These are phyloP conservation scores for Ceratina japonica DNA, from an alignment of 1,140 invertebrate species.

Conservation along the genomic window DNA sequence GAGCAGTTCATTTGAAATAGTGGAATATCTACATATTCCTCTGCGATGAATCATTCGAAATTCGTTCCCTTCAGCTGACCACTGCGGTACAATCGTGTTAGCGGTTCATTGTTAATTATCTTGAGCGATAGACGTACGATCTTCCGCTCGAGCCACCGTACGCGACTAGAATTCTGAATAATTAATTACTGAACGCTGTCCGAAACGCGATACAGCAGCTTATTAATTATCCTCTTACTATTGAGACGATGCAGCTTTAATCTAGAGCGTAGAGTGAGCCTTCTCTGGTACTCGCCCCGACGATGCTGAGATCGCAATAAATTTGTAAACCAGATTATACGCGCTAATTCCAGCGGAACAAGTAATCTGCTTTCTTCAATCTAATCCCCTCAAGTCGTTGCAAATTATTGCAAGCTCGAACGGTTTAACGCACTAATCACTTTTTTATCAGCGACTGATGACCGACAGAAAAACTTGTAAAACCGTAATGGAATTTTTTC, in stretches of 20 bases:
- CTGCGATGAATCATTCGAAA: too few relatives aligned
- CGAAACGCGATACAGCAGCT: background rate
- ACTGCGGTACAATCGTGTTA: background rate
- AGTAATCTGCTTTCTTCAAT: too few relatives aligned
- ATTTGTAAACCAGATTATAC: slow-evolving; percentile 1
- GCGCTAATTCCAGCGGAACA: too few relatives aligned
- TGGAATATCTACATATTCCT: too few relatives aligned
- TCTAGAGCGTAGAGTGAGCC: background rate
- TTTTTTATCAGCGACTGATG: too few relatives aligned
- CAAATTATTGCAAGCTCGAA: too few relatives aligned
- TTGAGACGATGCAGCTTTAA: slow-evolving; percentile 9
- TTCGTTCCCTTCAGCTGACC: background rate
- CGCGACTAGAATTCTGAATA: slow-evolving; percentile 32
- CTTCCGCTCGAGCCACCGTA: slow-evolving; percentile 26
- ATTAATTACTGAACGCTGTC: slow-evolving; percentile 48
- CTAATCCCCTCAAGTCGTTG: too few relatives aligned
- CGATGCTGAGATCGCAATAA: background rate
- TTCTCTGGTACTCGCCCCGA: background rate
- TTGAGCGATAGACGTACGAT: slow-evolving; percentile 8
- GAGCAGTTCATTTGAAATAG: too few relatives aligned
- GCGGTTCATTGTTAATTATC: background rate
- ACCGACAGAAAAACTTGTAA: too few relatives aligned
- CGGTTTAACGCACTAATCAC: too few relatives aligned
- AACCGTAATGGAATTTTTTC: too few relatives aligned
- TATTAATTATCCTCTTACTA: slow-evolving; percentile 45